These are phyloP conservation scores for Coccyzus lansbergi DNA, from an alignment of 2,797 vertebrate species.

Conservation along the genomic window DNA sequence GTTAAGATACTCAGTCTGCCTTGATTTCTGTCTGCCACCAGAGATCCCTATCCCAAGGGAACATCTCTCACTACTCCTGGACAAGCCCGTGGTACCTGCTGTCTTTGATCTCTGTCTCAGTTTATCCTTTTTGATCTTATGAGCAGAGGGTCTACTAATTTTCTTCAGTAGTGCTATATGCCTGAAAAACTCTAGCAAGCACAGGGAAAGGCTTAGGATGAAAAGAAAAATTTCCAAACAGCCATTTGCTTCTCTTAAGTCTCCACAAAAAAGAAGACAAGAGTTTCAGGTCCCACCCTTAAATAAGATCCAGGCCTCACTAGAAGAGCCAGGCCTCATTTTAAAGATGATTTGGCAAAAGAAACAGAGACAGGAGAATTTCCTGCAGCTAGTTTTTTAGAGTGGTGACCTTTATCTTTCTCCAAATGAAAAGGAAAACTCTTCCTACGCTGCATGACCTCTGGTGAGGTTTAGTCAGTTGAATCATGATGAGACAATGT, in stretches of 20 bases:
- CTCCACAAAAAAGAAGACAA: background rate
- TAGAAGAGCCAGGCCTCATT: constrained; percentile 5
- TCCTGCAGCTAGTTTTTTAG: constrained; percentile 11
- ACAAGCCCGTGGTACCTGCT: background rate
- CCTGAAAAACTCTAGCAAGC: background rate
- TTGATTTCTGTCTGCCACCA: background rate
- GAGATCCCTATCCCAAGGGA: background rate
- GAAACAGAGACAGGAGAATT: background rate
- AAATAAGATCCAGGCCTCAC: background rate
- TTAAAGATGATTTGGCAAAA: constrained; percentile 28
- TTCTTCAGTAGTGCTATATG: background rate
- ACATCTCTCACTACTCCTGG: background rate
- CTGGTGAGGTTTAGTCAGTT: constrained; percentile 21
- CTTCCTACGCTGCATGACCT: constrained; percentile 25
- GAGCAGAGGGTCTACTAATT: background rate
- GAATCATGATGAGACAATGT: constrained; percentile 3
- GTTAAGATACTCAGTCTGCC: background rate
- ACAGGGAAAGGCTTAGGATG: background rate
- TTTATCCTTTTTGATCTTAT: background rate
- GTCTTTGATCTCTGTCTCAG: background rate
- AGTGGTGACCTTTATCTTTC: constrained; percentile 52
- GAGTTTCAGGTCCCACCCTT: constrained; percentile 30
- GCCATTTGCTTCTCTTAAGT: background rate
- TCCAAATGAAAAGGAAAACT: constrained; percentile 63
- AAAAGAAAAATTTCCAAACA: background rate